Percentiles rank a stretch among this genome's conserved stretches.
Conservation (phyloP, 37 sponge, comb jelly and placozoan species). For the Beroe forskalii region DNA sequence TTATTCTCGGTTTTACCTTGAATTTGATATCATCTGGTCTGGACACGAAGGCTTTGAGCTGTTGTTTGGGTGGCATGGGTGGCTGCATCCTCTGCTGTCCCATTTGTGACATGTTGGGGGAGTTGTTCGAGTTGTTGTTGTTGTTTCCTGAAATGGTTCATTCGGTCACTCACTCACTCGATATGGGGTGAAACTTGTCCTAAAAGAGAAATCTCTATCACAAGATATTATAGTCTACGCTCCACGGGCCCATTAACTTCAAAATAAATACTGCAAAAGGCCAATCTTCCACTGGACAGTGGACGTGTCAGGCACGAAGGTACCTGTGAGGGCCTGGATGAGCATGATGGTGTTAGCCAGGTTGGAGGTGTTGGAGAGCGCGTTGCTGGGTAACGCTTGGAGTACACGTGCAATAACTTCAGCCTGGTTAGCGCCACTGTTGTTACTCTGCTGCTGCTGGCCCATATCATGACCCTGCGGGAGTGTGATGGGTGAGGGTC, state of each 20-base stretch:
- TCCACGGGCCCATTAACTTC: too few relatives aligned
- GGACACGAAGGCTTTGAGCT: neutral
- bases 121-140: neutral
- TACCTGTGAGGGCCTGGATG: neutral
- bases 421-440: neutral
- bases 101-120: neutral
- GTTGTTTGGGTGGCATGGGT: neutral
- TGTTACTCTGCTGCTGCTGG: too few relatives aligned
- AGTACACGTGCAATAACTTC: conserved; percentile 24
- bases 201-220: too few relatives aligned
- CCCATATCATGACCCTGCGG: too few relatives aligned
- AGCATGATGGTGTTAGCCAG: conserved; percentile 44
- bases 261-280: too few relatives aligned
- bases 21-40: conserved; percentile 42
- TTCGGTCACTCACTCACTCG: too few relatives aligned
- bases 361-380: conserved; percentile 10
- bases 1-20: conserved; percentile 10
- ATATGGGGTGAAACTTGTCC: too few relatives aligned
- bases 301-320: too few relatives aligned
- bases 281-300: too few relatives aligned
- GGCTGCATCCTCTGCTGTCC: neutral
- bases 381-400: conserved; percentile 12
- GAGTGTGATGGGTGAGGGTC: neutral
- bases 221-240: too few relatives aligned
- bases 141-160: neutral